Base-by-base conservation (phyloP, 2,113 vertebrate species). In the Nymphicus hollandicus region DNA sequence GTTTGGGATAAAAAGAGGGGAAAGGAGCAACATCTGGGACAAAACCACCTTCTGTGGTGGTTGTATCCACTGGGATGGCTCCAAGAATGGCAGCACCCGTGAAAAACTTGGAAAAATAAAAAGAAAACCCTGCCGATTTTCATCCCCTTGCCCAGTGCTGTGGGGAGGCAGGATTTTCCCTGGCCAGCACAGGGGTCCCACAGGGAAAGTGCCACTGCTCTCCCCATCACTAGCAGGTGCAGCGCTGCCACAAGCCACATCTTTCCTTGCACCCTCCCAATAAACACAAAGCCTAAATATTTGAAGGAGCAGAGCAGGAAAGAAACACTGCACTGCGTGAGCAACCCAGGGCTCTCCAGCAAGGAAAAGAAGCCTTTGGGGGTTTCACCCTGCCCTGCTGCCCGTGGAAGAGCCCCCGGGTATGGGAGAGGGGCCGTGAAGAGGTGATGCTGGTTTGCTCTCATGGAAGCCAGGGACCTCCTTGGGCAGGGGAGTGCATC, bases 171-270 rank as follows among this genome's bases (percentile, higher is more conserved):
- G 65, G 46, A 12, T 35, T 86, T 61, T 52, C 11, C 17, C 46
- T 6, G 7, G 71, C 8, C 28, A 60, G 23, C 5, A 5, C 1
- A 4, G 33, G 23, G 23, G 49, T 61, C 23, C 49, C 44, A 5
- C 0, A 0, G 24, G 53, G 23, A 53, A 93, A 70, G 24, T 1
- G 0, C 33, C 0, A 0, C 44, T 0, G 0, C 29, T 56, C 25
- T 81, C 35, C 46, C 56, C 43, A 17, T 13, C 69, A 5, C 37
- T 5, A 24, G 13, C 0, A 9, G 55, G 24, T 25, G 20, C 58
- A 66, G 29, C 9, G 2, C 71, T 39, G 53, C 39, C 35, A 35
- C 0, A 13, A 63, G 41, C 39, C 6, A 1, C 19, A 4, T 43
- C 55, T 82, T 74, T 24, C 61, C 49, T 52, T 55, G 19, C 2